These are phyloP conservation scores for Cecropterus lyciades DNA, from an alignment of 1,140 invertebrate genomes.

Conservation along the genomic window DNA sequence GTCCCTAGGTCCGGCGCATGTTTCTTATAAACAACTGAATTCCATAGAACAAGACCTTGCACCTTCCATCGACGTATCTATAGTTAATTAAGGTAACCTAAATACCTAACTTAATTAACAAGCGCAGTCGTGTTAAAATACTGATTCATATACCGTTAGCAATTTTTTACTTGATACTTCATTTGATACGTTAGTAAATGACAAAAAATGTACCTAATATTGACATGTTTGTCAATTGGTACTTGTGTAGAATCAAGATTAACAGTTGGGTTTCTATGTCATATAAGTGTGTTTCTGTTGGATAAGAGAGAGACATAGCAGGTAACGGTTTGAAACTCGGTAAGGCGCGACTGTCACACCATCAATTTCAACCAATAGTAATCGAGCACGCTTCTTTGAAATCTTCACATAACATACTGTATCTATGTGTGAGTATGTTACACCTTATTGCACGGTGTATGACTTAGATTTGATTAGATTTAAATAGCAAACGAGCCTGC, in stretches of 20 bases:
- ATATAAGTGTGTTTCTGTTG: neutral
- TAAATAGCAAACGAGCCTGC: too few relatives aligned
- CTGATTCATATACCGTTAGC: neutral
- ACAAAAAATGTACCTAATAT: neutral
- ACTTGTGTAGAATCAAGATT: neutral
- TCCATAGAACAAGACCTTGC: slow-evolving; percentile 15
- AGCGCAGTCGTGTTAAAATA: neutral
- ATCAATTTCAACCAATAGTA: slow-evolving; percentile 52
- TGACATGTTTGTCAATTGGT: neutral
- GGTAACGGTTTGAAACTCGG: slow-evolving; percentile 33
- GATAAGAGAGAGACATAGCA: slow-evolving; percentile 1
- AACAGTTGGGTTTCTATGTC: neutral
- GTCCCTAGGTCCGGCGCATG: neutral
- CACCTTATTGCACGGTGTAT: too few relatives aligned
- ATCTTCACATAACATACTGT: too few relatives aligned
- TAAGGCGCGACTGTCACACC: slow-evolving; percentile 57
- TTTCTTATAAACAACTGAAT: neutral
- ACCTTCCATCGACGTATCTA: slow-evolving; percentile 11
- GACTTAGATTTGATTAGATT: too few relatives aligned
- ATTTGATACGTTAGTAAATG: neutral
- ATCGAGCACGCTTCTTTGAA: neutral
- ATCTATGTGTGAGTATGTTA: too few relatives aligned
- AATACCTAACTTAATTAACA: slow-evolving; percentile 11
- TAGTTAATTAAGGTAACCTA: slow-evolving; percentile 19
- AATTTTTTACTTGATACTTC: slow-evolving; percentile 1